Evolutionary conservation across 1,140 invertebrate species (phyloP).

Genomic region (Dysdera silvatica): DNA sequence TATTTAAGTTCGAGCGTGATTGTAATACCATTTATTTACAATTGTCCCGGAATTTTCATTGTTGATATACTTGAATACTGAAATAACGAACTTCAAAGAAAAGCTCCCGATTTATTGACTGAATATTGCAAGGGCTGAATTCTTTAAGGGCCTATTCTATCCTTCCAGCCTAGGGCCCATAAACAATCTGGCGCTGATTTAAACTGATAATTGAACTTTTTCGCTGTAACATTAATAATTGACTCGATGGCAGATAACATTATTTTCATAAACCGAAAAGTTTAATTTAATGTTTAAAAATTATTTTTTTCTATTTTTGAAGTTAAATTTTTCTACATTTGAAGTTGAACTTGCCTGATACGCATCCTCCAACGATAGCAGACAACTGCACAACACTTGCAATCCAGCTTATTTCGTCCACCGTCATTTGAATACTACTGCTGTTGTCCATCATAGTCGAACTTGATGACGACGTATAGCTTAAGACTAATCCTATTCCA

Average conservation of each 20-base stretch:
- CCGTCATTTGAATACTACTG: not conserved
- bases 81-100: too few species aligned
- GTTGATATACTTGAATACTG: too few species aligned
- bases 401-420: constrained; percentile 14
- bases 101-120: too few species aligned
- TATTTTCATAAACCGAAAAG: not conserved
- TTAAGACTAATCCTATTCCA: constrained; percentile 4
- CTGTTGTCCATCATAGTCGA: constrained; percentile 1
- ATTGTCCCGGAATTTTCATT: too few species aligned
- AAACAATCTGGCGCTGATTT: not conserved
- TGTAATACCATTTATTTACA: too few species aligned
- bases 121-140: too few species aligned
- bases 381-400: constrained; percentile 25
- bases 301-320: not conserved
- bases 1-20: too few species aligned
- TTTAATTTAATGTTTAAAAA: not conserved
- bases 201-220: not conserved
- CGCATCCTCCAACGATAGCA: constrained; percentile 26
- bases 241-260: not conserved
- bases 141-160: not conserved
- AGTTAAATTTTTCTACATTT: not conserved
- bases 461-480: constrained; percentile 4
- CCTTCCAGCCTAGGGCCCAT: not conserved
- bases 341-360: constrained; percentile 21
- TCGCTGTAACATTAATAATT: not conserved